Evolutionary conservation across 2,797 vertebrate species (phyloP).

Genomic region (Pampus argenteus): DNA sequence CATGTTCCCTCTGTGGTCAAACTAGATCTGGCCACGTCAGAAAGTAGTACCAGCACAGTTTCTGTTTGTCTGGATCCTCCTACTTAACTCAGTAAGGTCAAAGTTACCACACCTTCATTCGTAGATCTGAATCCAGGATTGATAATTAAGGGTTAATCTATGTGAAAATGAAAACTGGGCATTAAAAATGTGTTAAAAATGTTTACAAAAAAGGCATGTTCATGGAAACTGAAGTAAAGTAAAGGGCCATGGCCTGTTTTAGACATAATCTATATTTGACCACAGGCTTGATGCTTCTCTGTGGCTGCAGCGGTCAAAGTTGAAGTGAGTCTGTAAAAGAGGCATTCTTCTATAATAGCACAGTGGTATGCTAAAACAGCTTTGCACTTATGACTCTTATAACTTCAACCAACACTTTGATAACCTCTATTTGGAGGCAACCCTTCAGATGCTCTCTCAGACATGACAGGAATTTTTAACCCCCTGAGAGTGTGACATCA

Average conservation of each 20-base stretch:
- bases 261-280: conserved; percentile 69
- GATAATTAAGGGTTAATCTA: conserved; percentile 4
- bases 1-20: neutral
- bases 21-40: neutral
- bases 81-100: conserved; percentile 6
- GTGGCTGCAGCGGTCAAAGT: conserved; percentile 53
- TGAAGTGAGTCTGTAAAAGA: conserved; percentile 53
- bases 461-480: conserved; percentile 36
- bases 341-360: conserved; percentile 60
- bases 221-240: conserved; percentile 31
- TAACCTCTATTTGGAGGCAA: conserved; percentile 54
- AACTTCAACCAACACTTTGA: conserved; percentile 57
- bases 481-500: conserved; percentile 71
- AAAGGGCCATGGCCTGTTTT: conserved; percentile 53
- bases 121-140: neutral
- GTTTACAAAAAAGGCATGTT: conserved; percentile 27
- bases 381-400: conserved; percentile 56
- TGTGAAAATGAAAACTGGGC: conserved; percentile 17
- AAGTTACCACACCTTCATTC: conserved; percentile 5
- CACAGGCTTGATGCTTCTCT: conserved; percentile 64
- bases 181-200: conserved; percentile 29
- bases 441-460: conserved; percentile 36
- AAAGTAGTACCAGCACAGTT: conserved; percentile 1
- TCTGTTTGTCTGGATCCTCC: conserved; percentile 2
- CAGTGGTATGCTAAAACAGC: conserved; percentile 48